Evolutionary conservation across 2,113 vertebrate genomes (phyloP).

Genomic region (Sorex araneus): DNA sequence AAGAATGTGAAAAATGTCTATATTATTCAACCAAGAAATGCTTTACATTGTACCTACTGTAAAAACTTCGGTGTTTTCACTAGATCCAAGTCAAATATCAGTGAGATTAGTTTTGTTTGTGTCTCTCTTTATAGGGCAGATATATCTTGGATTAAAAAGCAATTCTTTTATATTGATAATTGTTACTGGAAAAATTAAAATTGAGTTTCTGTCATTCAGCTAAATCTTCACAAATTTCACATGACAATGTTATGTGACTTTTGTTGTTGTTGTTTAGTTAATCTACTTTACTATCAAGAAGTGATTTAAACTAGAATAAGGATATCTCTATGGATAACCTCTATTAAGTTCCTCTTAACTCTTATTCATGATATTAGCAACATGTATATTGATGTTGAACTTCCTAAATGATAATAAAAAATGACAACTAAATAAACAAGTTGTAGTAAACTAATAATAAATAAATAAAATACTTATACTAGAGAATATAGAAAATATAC

Average conservation of each 20-base stretch:
- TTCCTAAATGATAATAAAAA: neutral
- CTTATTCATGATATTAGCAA: neutral
- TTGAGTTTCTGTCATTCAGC: neutral
- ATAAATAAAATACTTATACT: too few relatives aligned
- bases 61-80: neutral
- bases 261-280: neutral
- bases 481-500: too few relatives aligned
- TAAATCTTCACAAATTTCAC: neutral
- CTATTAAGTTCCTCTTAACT: neutral
- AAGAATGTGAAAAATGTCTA: neutral
- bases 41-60: neutral
- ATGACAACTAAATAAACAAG: neutral
- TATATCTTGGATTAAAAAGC: neutral
- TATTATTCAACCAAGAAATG: neutral
- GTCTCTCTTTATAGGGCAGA: neutral
- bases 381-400: neutral
- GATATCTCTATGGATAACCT: neutral
- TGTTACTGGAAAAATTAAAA: slow-evolving; percentile 21
- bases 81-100: neutral
- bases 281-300: neutral
- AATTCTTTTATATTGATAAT: neutral
- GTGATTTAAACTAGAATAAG: neutral
- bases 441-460: too few relatives aligned
- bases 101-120: neutral
- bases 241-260: neutral